Evolutionary conservation across 2,113 vertebrate genomes (phyloP), one percentile per base, ranked within the genome.

Genomic region (Pleuronectes platessa): DNA sequence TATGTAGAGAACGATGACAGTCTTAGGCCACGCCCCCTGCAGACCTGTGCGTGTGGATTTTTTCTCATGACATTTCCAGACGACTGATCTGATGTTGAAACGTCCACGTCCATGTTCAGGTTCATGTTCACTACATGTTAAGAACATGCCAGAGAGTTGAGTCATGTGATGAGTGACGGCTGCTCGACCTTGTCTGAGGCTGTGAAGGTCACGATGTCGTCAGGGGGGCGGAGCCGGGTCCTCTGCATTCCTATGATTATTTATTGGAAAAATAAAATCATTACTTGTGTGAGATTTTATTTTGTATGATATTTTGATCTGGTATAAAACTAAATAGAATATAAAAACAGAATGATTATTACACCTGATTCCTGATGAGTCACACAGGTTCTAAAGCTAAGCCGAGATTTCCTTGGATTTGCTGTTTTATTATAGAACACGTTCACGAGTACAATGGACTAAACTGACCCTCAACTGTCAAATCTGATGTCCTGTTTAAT

Each of bases 21-120:
- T 23, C 65, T 58, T 45, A 61, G 71, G 62, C 73, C 66, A 64
- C 51, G 6, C 18, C 82, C 88, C 49, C 23, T 6, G 5, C 31
- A 64, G 62, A 59, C 71, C 78, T 23, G 58, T 76, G 78, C 69
- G 35, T 7, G 63, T 42, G 71, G 66, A 82, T 83, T 71, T 3
- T 15, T 47, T 86, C n/a, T 67, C 10, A 60, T 79, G 78, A 78
- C 80, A 72, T 73, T 84, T 67, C 62, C 10, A n/a, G 66, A 85
- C 77, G 70, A 79, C 18, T 81, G 56, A 31, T 49, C 31, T 31
- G 55, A 42, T 69, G 83, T 74, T 62, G 82, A 58, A 53, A 63
- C 72, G 24, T 26, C 31, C 35, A 12, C 26, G 8, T 54, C 51
- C 63, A 62, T 0, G 66, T 17, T 11, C 66, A 62, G 0, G 66